Conservation (phyloP, 2,113 vertebrate species). For the Cyprinodon tularosa region DNA sequence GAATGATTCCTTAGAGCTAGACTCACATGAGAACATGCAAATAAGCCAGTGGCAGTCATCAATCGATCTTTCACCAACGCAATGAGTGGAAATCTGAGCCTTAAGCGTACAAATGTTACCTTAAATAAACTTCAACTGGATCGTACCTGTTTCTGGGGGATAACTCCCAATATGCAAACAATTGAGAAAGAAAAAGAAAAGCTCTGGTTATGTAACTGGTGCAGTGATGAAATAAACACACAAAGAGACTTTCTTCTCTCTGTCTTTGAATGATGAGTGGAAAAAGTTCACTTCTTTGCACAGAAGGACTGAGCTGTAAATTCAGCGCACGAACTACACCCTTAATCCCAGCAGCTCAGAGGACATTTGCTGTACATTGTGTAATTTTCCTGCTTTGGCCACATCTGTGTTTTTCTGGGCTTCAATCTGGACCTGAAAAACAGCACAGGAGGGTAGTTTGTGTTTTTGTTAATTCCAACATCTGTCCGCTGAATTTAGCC, state of each 20-base stretch:
- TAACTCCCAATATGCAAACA: slow-evolving; percentile 40
- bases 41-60: not conserved
- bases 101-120: slow-evolving; percentile 24
- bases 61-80: slow-evolving; percentile 11
- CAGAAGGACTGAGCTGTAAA: not conserved
- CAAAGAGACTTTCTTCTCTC: slow-evolving; percentile 1
- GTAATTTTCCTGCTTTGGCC: slow-evolving; percentile 16
- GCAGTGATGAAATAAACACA: slow-evolving; percentile 16
- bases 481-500: slow-evolving; percentile 45
- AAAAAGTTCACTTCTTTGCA: not conserved
- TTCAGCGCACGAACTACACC: not conserved
- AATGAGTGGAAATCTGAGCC: slow-evolving; percentile 27
- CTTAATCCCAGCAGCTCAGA: not conserved
- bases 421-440: slow-evolving; percentile 11
- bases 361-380: not conserved
- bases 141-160: slow-evolving; percentile 27
- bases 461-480: slow-evolving; percentile 55
- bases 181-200: slow-evolving; percentile 34
- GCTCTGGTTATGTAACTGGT: slow-evolving; percentile 38
- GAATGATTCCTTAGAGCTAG: not conserved
- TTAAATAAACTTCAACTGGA: slow-evolving; percentile 49
- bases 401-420: slow-evolving; percentile 57
- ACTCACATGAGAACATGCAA: not conserved
- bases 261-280: not conserved
- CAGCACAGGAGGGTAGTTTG: slow-evolving; percentile 16